Evolutionary conservation across 2,888 invertebrate species (phyloP).

Genomic region (Orchestes rusci): DNA sequence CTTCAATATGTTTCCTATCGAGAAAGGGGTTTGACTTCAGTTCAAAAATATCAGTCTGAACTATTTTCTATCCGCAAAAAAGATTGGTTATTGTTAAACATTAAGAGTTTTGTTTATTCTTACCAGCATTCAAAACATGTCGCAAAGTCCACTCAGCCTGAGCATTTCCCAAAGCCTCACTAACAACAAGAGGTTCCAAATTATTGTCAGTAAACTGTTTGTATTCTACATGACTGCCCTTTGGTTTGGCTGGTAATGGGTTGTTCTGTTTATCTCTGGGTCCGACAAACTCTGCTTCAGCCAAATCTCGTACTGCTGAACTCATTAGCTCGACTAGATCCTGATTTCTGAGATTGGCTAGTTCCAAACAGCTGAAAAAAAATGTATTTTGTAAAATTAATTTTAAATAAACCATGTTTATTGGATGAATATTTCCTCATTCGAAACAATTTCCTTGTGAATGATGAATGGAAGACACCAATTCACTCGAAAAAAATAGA

Average conservation of each 20-base stretch:
- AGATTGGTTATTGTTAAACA: conserved; percentile 38
- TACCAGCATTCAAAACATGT: conserved; percentile 44
- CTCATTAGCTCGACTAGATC: conserved; percentile 75
- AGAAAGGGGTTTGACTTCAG: too few relatives aligned
- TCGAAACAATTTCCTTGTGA: too few relatives aligned
- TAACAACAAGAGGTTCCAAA: conserved; percentile 31
- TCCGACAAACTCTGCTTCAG: conserved; percentile 81
- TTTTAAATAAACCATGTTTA: too few relatives aligned
- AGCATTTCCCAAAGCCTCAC: conserved; percentile 50
- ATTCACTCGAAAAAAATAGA: too few relatives aligned
- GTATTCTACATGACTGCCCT: conserved; percentile 11
- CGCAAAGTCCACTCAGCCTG: conserved; percentile 69
- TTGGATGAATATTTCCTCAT: too few relatives aligned
- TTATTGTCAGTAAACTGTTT: conserved; percentile 21
- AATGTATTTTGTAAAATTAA: too few relatives aligned
- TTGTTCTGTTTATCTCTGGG: conserved; percentile 76
- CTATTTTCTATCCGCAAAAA: too few relatives aligned
- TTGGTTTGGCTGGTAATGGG: conserved; percentile 65
- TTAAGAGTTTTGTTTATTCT: conserved; percentile 44
- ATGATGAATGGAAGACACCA: too few relatives aligned
- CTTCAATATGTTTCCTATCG: too few relatives aligned
- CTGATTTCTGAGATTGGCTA: conserved; percentile 69
- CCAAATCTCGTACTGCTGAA: conserved; percentile 61
- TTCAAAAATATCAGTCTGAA: too few relatives aligned
- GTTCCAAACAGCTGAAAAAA: conserved; percentile 48